phyloP scores from a whole-genome alignment of 2,113 vertebrate genomes.

The Oncorhynchus masou region DNA sequence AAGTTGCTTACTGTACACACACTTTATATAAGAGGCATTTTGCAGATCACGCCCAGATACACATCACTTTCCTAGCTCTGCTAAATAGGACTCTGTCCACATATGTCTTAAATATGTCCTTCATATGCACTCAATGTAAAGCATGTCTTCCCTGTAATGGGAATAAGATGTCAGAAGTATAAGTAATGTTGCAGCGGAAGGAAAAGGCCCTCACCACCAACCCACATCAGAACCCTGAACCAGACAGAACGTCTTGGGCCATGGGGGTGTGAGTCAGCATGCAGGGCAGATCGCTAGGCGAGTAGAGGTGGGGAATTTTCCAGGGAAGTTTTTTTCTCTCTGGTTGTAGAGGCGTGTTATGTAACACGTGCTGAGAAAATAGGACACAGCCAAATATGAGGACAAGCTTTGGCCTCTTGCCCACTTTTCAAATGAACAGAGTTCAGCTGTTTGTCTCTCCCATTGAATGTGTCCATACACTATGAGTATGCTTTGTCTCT shows the following conservation, averaged over 20 bases:
- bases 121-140: no score
- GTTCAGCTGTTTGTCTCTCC: background rate
- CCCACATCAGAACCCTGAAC: background rate
- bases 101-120: no score
- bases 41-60: no score
- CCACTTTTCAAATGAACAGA: background rate
- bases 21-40: no score
- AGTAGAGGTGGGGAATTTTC: background rate
- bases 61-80: no score
- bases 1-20: no score
- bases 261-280: slow-evolving; percentile 16
- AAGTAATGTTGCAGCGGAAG: no score
- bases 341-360: slow-evolving; percentile 18
- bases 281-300: background rate
- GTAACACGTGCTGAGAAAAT: slow-evolving; percentile 9
- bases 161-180: no score
- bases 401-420: background rate
- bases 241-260: background rate
- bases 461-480: background rate
- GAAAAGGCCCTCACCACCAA: no score
- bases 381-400: slow-evolving; percentile 20
- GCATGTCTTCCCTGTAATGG: no score
- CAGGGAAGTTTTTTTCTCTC: background rate
- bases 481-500: background rate
- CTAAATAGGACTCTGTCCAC: no score